Percentiles rank a stretch among this genome's conserved stretches.
Conservation (phyloP, 2,888 invertebrate species). For the Taphrorychus bicolor region DNA sequence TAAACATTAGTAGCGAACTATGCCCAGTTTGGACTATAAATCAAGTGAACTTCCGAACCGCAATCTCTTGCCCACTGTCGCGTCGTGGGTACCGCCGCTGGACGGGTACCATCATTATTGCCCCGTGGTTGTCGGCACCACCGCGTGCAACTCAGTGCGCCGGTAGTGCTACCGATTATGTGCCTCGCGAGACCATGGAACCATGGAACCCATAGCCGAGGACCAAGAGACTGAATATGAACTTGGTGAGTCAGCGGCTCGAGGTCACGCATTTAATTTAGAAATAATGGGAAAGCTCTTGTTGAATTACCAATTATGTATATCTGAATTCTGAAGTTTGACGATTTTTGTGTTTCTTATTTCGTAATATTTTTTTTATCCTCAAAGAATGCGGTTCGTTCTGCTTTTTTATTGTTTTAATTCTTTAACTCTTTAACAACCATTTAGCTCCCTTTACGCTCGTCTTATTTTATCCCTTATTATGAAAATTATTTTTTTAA, state of each 20-base stretch:
- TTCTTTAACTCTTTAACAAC: no score
- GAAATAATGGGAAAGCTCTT: neutral
- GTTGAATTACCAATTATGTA: neutral
- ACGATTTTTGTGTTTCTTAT: no score
- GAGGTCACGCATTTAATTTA: slow-evolving; percentile 1
- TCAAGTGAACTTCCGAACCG: neutral
- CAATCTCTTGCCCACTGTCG: neutral
- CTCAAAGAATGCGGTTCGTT: no score
- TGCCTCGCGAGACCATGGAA: slow-evolving; percentile 51
- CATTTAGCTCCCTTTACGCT: no score
- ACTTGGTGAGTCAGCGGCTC: slow-evolving; percentile 64
- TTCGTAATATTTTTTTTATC: no score
- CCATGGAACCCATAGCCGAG: slow-evolving; percentile 74
- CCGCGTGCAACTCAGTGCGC: slow-evolving; percentile 36
- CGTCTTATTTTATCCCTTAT: no score
- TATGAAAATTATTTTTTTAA: no score
- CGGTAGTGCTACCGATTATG: slow-evolving; percentile 41
- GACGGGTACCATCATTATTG: slow-evolving; percentile 19
- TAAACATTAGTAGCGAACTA: no score
- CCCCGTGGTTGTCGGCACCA: slow-evolving; percentile 19
- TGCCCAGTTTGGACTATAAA: neutral
- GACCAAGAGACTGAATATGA: slow-evolving; percentile 71
- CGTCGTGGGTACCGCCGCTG: neutral
- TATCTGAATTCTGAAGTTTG: no score
- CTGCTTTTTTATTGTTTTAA: no score